phyloP scores from a whole-genome alignment of 2,113 vertebrate genomes.

The Laterallus jamaicensis region DNA sequence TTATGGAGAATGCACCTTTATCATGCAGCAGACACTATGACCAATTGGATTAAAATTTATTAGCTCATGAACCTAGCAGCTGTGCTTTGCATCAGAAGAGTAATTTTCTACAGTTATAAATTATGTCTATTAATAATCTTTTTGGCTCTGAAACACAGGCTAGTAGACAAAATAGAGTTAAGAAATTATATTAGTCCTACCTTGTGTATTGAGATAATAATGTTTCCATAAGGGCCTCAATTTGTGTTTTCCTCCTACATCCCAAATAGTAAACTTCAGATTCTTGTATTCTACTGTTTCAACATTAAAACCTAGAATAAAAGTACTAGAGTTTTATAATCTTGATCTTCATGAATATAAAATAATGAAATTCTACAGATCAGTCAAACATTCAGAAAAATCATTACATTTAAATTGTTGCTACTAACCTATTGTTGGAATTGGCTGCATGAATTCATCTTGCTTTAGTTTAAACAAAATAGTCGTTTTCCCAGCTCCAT shows the following conservation, averaged over 20 bases:
- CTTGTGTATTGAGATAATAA: conserved; percentile 99
- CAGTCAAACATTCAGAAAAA: background rate
- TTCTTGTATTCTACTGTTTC: conserved; percentile 99
- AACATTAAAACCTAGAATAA: conserved; percentile 89
- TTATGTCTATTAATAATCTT: background rate
- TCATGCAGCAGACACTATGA: background rate
- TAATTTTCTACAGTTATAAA: background rate
- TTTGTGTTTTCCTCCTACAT: conserved; percentile 98
- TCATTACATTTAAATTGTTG: background rate
- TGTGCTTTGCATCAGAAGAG: background rate
- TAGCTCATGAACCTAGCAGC: background rate
- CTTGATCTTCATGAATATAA: background rate
- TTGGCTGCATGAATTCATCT: conserved; percentile 99
- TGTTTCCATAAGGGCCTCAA: conserved; percentile 97
- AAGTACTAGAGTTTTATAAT: conserved; percentile 26
- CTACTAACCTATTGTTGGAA: conserved; percentile 94
- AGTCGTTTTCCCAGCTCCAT: conserved; percentile 97
- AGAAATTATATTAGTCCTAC: conserved; percentile 66
- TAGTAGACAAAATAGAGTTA: background rate
- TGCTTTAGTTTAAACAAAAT: conserved; percentile 98
- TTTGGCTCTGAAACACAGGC: background rate
- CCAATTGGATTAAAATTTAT: background rate
- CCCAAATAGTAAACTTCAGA: conserved; percentile 99
- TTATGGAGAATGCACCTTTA: background rate
- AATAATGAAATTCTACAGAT: background rate